A percentile compares a stretch with the other conserved stretches of the same genome.
Conservation (phyloP, 92 coral and sea anemone species). For the Paramuricea clavata region DNA sequence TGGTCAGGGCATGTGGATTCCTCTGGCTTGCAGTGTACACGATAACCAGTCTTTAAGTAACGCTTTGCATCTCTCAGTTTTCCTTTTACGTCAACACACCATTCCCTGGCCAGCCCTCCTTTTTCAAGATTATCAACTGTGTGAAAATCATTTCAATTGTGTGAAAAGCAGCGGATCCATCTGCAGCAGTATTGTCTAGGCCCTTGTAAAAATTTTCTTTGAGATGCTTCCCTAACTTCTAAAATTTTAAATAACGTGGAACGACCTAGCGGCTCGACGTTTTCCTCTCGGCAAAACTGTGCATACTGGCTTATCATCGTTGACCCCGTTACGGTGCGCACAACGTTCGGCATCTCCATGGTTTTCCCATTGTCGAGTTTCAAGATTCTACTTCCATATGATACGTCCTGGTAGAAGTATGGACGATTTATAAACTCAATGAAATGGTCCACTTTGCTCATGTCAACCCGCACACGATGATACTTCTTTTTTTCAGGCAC, state of each 20-base stretch:
- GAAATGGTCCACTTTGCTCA: background rate
- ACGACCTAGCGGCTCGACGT: too few species aligned
- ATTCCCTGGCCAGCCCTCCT: too few species aligned
- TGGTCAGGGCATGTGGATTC: background rate
- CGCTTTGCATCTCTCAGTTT: background rate
- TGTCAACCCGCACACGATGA: background rate
- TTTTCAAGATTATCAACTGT: too few species aligned
- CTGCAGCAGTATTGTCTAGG: too few species aligned
- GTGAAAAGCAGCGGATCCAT: too few species aligned
- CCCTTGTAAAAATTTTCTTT: too few species aligned
- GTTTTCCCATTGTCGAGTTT: background rate
- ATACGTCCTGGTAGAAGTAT: background rate
- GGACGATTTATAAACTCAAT: background rate
- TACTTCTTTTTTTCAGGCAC: background rate
- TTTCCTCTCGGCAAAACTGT: too few species aligned
- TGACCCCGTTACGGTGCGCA: background rate
- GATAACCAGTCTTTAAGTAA: background rate
- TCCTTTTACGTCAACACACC: background rate
- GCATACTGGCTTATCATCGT: background rate
- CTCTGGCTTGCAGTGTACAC: background rate
- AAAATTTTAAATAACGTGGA: too few species aligned
- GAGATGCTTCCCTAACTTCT: too few species aligned
- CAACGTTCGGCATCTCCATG: background rate
- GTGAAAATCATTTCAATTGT: too few species aligned
- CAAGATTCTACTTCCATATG: background rate